phyloP scores from a whole-genome alignment of 2,113 vertebrate genomes.

The Sander lucioperca region DNA sequence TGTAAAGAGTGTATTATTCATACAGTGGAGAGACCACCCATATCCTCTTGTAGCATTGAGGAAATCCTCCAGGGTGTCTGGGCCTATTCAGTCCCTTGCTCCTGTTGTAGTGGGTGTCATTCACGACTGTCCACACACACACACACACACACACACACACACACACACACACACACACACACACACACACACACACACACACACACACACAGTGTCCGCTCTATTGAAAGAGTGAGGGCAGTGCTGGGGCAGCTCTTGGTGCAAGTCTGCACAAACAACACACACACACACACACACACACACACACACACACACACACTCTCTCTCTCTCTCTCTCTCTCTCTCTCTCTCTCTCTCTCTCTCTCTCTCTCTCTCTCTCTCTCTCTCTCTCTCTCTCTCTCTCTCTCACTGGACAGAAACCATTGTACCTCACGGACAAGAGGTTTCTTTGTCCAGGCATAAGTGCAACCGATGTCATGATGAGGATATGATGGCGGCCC shows the following conservation, averaged over 20 bases:
- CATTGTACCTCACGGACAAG: constrained; percentile 70
- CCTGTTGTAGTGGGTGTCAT: constrained; percentile 49
- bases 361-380: too few species aligned
- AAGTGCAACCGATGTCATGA: constrained; percentile 41
- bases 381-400: too few species aligned
- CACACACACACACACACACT: too few species aligned
- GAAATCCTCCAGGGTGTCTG: constrained; percentile 64
- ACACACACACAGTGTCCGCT: constrained; percentile 34
- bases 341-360: too few species aligned
- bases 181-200: constrained; percentile 13
- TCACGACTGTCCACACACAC: constrained; percentile 17
- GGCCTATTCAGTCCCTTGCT: constrained; percentile 47
- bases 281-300: too few species aligned
- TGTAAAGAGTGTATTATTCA: constrained; percentile 56
- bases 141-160: constrained; percentile 30
- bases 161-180: constrained; percentile 34
- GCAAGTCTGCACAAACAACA: constrained; percentile 32
- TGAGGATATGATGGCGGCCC: constrained; percentile 27
- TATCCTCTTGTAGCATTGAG: constrained; percentile 57
- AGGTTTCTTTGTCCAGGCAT: constrained; percentile 62
- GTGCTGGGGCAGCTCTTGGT: constrained; percentile 38
- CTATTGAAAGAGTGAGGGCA: constrained; percentile 40
- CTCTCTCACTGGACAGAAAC: constrained; percentile 33
- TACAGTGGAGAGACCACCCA: constrained; percentile 51
- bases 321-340: too few species aligned